Percentiles rank a stretch among this genome's conserved stretches.
phyloP scores from a whole-genome alignment of 2,797 vertebrate genomes.

The Brachyrhaphis roseni region DNA sequence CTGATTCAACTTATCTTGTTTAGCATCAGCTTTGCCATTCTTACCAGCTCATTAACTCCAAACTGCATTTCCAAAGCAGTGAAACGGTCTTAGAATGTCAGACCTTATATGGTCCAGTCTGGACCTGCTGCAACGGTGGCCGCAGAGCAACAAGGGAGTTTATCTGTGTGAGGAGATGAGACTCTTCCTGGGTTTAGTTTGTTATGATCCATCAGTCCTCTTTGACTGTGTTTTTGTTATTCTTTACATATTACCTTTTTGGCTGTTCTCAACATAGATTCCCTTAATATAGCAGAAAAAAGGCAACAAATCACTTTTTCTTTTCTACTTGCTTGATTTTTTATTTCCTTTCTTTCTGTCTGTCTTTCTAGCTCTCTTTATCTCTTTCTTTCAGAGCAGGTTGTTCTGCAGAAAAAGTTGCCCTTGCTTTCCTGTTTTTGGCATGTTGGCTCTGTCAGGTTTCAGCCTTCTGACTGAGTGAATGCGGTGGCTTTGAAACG shows the following conservation, averaged over 20 bases:
- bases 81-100: slow-evolving; percentile 11
- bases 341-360: background rate
- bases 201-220: background rate
- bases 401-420: background rate
- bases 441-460: background rate
- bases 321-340: background rate
- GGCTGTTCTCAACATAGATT: background rate
- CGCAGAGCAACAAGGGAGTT: background rate
- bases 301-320: background rate
- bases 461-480: background rate
- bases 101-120: slow-evolving; percentile 47
- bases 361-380: background rate
- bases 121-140: slow-evolving; percentile 13
- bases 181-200: slow-evolving; percentile 18
- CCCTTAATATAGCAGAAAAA: background rate
- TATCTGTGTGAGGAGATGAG: slow-evolving; percentile 16
- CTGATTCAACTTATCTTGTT: slow-evolving; percentile 39
- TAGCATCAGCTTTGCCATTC: slow-evolving; percentile 37
- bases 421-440: background rate
- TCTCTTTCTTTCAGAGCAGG: background rate
- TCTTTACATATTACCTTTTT: background rate
- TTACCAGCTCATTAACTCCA: slow-evolving; percentile 60
- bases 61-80: slow-evolving; percentile 29
- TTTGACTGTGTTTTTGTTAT: slow-evolving; percentile 6
- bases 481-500: slow-evolving; percentile 57